Percentiles rank a stretch among this genome's conserved stretches.
Conservation (phyloP, 2,113 vertebrate genomes). For the Varanus salvator region DNA sequence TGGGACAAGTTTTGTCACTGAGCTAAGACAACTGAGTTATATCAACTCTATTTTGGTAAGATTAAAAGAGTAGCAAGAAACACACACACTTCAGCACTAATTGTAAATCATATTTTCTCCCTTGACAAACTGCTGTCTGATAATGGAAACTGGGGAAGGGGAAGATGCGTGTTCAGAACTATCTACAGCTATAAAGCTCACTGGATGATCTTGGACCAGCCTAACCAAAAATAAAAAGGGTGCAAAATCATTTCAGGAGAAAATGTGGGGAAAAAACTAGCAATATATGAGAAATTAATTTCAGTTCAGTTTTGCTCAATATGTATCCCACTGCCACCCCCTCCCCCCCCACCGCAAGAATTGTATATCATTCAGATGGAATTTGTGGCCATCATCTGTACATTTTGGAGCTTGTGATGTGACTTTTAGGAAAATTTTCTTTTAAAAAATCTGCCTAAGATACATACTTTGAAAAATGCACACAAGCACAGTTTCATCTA, state of each 20-base stretch:
- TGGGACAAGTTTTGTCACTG: fast-evolving
- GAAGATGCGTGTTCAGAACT: not conserved
- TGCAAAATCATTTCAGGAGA: too few relatives aligned
- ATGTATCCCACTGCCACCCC: too few relatives aligned
- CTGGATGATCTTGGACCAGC: not conserved
- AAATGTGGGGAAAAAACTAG: not conserved
- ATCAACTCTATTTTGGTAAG: fast-evolving
- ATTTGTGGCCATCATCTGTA: too few relatives aligned
- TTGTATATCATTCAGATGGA: too few relatives aligned
- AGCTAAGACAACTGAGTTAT: fast-evolving
- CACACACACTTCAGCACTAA: not conserved
- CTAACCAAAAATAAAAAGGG: not conserved
- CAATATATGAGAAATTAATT: too few relatives aligned
- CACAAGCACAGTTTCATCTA: too few relatives aligned
- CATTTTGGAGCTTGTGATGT: too few relatives aligned
- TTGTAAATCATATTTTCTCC: not conserved
- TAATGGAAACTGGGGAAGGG: not conserved
- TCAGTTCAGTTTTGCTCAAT: too few relatives aligned
- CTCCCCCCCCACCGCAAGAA: too few relatives aligned
- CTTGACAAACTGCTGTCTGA: not conserved
- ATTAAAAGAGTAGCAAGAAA: not conserved
- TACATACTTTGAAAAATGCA: too few relatives aligned
- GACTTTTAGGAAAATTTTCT: too few relatives aligned
- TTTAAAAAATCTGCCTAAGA: too few relatives aligned
- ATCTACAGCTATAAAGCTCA: not conserved